Evolutionary conservation across 1,140 invertebrate genomes (phyloP).

Genomic region (Polypedilum pembai): DNA sequence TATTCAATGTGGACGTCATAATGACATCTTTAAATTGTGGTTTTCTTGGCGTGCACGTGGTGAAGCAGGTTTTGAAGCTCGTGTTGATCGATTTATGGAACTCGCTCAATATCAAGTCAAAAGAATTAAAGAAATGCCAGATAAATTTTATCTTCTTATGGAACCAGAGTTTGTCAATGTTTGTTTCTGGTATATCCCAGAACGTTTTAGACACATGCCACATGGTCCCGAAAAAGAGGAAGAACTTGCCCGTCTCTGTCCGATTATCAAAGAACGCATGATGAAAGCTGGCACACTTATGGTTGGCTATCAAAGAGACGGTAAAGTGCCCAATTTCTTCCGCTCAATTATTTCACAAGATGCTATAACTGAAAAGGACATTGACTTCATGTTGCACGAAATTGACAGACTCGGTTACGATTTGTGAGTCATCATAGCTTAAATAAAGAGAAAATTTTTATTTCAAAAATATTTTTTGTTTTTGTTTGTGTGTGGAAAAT

Average conservation of each 20-base stretch:
- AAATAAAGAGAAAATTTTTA: not conserved
- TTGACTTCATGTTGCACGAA: constrained; percentile 24
- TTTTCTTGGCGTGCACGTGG: not conserved
- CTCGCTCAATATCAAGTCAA: constrained; percentile 1
- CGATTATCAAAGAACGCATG: constrained; percentile 29
- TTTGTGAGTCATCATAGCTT: not conserved
- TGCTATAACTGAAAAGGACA: constrained; percentile 27
- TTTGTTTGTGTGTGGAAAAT: no score
- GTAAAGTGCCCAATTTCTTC: constrained; percentile 29
- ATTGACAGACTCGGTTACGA: not conserved
- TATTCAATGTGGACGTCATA: constrained; percentile 21
- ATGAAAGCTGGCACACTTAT: constrained; percentile 29
- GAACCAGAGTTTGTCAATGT: constrained; percentile 70
- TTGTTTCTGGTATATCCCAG: constrained; percentile 89
- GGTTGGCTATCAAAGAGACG: constrained; percentile 29
- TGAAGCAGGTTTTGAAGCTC: not conserved
- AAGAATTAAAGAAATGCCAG: not conserved
- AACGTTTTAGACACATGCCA: constrained; percentile 49
- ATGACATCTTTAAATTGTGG: constrained; percentile 16
- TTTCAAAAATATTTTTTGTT: no score
- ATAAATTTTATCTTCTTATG: constrained; percentile 33
- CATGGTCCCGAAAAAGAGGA: not conserved
- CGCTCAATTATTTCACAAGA: constrained; percentile 26
- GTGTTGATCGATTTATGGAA: not conserved
- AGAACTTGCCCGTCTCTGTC: constrained; percentile 17